Base-by-base conservation (phyloP, 1,140 invertebrate genomes). In the Drosophila nigrodunni region DNA sequence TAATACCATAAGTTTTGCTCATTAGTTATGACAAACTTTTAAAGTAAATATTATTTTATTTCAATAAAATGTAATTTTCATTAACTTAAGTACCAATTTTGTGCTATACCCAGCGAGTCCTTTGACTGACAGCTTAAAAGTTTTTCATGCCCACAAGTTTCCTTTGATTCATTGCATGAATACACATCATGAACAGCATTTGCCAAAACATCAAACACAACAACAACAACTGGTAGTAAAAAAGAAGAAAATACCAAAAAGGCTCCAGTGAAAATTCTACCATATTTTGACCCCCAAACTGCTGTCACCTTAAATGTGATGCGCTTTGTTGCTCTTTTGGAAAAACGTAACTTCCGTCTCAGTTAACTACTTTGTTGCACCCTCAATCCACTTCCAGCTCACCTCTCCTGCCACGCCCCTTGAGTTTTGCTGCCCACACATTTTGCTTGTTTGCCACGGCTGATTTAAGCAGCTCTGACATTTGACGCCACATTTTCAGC, bases 381-480 rank as follows among this genome's bases (percentile, higher is more conserved):
- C 41, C 66, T 15, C 30, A 30, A 5, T 30, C 57, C 30, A 15
- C 11, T 15, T n/a, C 10, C 7, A 3, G n/a, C 39, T 25, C 2
- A 2, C 2, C 21, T 9, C 2, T 8, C 7, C 30, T 43, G 9
- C 47, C 25, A 30, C 25, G 25, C 1, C 25, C 25, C 25, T 30
- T 30, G 25, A 30, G 25, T n/a, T 15, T 68, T 10, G 37, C 52
- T 37, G 13, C 52, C 52, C 25, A 34, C 30, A 54, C n/a, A 6
- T 34, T 72, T 59, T 72, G 25, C 25, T 65, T 73, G 54, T 83
- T 74, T 74, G 52, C 55, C 60, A 82, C 78, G 78, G 71, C 82
- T 86, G 82, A 86, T 78, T 83, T 87, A 72, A 86, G 67, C 82
- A 82, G 72, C 76, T 73, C 77, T 89, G 83, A 89, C 85, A 89